Evolutionary conservation across 2,888 invertebrate genomes (phyloP).

Genomic region (Melinopterus prodromus): DNA sequence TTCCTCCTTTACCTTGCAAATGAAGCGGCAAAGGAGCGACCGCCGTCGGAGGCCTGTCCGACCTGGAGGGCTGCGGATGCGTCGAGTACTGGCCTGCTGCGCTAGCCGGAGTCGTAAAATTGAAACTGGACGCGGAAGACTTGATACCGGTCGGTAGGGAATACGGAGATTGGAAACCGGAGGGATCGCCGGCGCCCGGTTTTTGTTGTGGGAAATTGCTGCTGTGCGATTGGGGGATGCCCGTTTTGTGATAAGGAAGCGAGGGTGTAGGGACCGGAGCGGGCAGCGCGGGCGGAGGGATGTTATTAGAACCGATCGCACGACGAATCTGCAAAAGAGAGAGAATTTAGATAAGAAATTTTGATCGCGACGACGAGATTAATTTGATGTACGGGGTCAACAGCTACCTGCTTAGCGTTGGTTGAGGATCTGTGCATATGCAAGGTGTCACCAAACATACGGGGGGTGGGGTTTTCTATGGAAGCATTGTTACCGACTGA

Average conservation of each 20-base stretch:
- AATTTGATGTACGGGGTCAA: conserved; percentile 7
- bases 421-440: conserved; percentile 63
- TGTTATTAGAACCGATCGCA: conserved; percentile 66
- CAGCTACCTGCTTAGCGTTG: conserved; percentile 62
- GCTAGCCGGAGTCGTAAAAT: conserved; percentile 60
- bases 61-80: conserved; percentile 57
- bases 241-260: conserved; percentile 59
- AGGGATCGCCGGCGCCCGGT: conserved; percentile 49
- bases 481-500: conserved; percentile 56
- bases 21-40: conserved; percentile 58
- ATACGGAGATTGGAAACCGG: conserved; percentile 54
- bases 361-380: not conserved
- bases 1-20: conserved; percentile 50
- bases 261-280: conserved; percentile 73
- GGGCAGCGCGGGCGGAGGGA: conserved; percentile 76
- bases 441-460: conserved; percentile 79
- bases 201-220: conserved; percentile 61
- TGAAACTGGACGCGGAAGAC: conserved; percentile 65
- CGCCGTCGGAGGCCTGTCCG: conserved; percentile 56
- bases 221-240: conserved; percentile 70
- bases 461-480: conserved; percentile 67
- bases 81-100: conserved; percentile 55
- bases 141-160: conserved; percentile 65
- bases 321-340: conserved; percentile 61
- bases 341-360: conserved; percentile 4